Evolutionary conservation across 2,888 invertebrate genomes (phyloP).

Genomic region (Cataglyphis albicans): DNA sequence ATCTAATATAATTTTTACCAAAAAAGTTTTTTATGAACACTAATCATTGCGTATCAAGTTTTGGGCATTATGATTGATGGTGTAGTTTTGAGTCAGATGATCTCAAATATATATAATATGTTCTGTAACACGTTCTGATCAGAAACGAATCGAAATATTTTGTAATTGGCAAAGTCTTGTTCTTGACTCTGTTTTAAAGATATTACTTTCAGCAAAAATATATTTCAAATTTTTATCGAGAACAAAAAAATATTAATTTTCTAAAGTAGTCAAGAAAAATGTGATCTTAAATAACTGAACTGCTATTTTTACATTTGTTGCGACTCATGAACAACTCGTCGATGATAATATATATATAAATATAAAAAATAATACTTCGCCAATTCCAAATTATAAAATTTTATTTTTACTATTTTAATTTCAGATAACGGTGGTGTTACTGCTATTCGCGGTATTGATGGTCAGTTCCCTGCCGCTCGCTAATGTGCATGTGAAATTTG

Average conservation of each 20-base stretch:
- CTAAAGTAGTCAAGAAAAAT: not conserved
- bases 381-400: not conserved
- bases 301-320: not conserved
- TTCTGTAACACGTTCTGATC: not conserved
- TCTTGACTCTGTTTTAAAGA: not conserved
- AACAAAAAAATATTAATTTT: not conserved
- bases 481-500: slow-evolving; percentile 82
- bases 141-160: not conserved
- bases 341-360: not conserved
- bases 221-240: not conserved
- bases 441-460: slow-evolving; percentile 72
- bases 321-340: not conserved
- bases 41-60: slow-evolving; percentile 17
- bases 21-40: slow-evolving; percentile 14
- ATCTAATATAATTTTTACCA: not conserved
- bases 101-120: not conserved
- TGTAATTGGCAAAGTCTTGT: not conserved
- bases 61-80: not conserved
- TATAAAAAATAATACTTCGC: not conserved
- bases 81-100: not conserved
- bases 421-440: slow-evolving; percentile 72
- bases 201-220: not conserved
- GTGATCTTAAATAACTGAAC: slow-evolving; percentile 6
- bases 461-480: slow-evolving; percentile 79
- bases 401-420: slow-evolving; percentile 58